Evolutionary conservation across 2,797 vertebrate genomes (phyloP).

Genomic region (Sebastes oblongus): DNA sequence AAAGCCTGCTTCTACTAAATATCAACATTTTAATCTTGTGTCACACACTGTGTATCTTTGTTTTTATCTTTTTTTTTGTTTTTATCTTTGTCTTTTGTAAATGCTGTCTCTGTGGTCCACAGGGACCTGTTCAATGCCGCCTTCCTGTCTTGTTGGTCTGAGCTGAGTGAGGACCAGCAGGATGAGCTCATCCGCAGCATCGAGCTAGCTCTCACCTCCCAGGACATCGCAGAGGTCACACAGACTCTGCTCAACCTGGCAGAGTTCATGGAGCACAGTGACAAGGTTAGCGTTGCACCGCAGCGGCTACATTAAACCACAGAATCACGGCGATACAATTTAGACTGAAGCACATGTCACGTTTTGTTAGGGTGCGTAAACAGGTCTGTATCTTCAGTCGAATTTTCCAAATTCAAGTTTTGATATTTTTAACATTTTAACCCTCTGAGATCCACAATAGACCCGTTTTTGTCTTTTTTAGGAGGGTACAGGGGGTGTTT

Average conservation of each 20-base stretch:
- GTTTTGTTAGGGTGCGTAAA: neutral
- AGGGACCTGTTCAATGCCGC: constrained; percentile 98
- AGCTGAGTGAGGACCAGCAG: constrained; percentile 97
- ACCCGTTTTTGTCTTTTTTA: neutral
- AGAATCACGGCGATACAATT: neutral
- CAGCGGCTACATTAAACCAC: neutral
- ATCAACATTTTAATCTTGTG: neutral
- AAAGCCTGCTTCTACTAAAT: neutral
- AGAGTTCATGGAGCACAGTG: constrained; percentile 99
- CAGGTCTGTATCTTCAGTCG: neutral
- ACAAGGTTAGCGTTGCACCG: constrained; percentile 86
- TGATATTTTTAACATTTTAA: neutral
- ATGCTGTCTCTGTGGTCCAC: constrained; percentile 19
- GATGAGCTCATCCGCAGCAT: constrained; percentile 98
- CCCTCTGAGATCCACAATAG: neutral
- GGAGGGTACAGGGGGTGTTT: neutral
- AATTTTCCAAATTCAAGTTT: neutral
- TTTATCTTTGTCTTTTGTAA: too few relatives aligned
- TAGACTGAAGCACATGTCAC: neutral
- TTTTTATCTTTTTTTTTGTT: neutral
- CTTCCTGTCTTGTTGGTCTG: constrained; percentile 98
- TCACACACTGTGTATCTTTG: neutral
- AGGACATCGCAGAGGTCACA: constrained; percentile 98
- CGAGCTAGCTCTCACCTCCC: constrained; percentile 94
- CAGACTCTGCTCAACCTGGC: constrained; percentile 97